phyloP scores from a whole-genome alignment of 1,140 invertebrate species.

The Papilio glaucus region DNA sequence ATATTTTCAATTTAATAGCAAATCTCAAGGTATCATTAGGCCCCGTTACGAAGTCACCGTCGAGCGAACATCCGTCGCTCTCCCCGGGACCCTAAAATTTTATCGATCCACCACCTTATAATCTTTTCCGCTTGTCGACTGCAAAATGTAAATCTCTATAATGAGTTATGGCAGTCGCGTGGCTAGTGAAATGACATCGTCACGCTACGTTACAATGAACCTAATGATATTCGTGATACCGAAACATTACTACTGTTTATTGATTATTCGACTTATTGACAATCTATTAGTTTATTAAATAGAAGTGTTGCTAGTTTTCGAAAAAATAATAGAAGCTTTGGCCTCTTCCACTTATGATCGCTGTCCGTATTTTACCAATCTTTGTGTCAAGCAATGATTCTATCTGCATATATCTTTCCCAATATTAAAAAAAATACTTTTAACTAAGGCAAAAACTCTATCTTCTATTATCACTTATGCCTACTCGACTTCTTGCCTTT shows the following conservation, averaged over 20 bases:
- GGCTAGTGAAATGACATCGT: background rate
- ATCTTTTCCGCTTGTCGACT: constrained; percentile 67
- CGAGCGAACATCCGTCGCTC: constrained; percentile 47
- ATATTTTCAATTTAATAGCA: constrained; percentile 12
- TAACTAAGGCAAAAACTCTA: no score
- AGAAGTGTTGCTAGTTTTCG: no score
- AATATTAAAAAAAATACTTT: no score
- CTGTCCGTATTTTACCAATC: background rate
- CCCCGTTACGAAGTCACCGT: constrained; percentile 52
- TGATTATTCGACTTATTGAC: background rate
- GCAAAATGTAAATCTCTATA: constrained; percentile 54
- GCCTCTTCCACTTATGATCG: background rate
- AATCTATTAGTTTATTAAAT: background rate
- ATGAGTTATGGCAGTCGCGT: constrained; percentile 43
- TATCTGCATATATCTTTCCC: no score
- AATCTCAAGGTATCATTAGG: constrained; percentile 48
- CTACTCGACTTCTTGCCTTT: no score
- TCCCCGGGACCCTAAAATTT: constrained; percentile 60
- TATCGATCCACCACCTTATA: constrained; percentile 53
- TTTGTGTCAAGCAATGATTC: no score
- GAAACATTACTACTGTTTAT: constrained; percentile 22
- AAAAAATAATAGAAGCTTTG: background rate
- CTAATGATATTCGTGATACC: constrained; percentile 27
- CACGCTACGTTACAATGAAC: constrained; percentile 36
- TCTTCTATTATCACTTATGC: no score